Evolutionary conservation across 2,888 invertebrate genomes (phyloP).

Genomic region (Synanthedon andrenaeformis): DNA sequence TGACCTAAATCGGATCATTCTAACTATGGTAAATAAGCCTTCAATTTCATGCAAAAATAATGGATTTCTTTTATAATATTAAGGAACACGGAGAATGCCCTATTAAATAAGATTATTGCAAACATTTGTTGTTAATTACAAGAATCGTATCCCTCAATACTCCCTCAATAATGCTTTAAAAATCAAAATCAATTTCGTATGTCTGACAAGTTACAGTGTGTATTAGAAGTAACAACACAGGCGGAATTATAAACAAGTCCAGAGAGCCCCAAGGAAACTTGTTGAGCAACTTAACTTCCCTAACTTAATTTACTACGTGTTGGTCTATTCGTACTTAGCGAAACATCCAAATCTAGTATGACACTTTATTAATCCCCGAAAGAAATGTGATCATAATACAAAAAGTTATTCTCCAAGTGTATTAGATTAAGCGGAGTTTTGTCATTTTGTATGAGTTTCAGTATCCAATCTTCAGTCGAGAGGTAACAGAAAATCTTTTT

Average conservation of each 20-base stretch:
- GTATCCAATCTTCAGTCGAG: too few species aligned
- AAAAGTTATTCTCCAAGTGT: neutral
- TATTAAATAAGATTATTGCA: too few species aligned
- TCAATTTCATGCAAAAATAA: too few species aligned
- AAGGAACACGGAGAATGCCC: too few species aligned
- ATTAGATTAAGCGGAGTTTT: neutral
- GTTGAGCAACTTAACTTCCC: slow-evolving; percentile 12
- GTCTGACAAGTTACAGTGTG: neutral
- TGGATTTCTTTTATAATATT: too few species aligned
- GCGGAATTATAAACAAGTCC: neutral
- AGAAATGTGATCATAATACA: neutral
- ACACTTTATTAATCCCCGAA: neutral
- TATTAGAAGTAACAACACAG: neutral
- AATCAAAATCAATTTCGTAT: too few species aligned
- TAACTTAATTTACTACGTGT: slow-evolving; percentile 21
- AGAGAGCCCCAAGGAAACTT: slow-evolving; percentile 12
- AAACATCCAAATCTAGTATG: neutral
- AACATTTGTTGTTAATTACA: too few species aligned
- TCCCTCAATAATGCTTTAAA: too few species aligned
- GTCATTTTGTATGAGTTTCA: neutral
- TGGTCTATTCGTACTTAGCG: slow-evolving; percentile 1
- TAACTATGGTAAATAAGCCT: too few species aligned
- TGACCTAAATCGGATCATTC: too few species aligned
- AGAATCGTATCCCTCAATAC: too few species aligned
- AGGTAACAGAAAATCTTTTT: too few species aligned